Conservation (phyloP, 2,888 invertebrate species). For the Augiades crinisus region DNA sequence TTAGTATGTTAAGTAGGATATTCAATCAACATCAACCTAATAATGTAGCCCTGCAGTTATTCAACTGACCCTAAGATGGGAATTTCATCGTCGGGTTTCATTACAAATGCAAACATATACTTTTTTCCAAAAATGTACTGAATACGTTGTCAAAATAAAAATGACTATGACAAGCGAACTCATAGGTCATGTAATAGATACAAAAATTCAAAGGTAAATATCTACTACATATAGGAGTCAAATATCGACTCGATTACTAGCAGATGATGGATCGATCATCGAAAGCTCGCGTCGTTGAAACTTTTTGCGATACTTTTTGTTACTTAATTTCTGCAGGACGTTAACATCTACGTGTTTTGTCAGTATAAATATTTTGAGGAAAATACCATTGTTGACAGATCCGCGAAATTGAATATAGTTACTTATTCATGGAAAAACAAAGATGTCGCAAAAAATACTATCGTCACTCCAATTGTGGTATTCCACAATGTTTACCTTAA, state of each 20-base stretch:
- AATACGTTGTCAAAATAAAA: too few species aligned
- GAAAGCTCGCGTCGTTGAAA: background rate
- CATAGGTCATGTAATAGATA: background rate
- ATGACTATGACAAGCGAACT: too few species aligned
- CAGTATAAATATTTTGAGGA: conserved; percentile 5
- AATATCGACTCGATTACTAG: background rate
- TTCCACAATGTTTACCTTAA: conserved; percentile 8
- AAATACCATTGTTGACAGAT: conserved; percentile 14
- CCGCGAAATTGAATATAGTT: background rate
- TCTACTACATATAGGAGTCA: too few species aligned
- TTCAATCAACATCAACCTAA: too few species aligned
- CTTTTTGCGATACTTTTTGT: background rate
- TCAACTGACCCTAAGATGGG: too few species aligned
- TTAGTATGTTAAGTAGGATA: too few species aligned
- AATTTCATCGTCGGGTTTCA: too few species aligned
- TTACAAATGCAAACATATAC: too few species aligned
- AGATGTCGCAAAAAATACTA: conserved; percentile 12
- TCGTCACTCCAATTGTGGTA: conserved; percentile 13
- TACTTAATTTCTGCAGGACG: background rate
- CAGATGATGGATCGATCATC: background rate
- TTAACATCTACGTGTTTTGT: conserved; percentile 4
- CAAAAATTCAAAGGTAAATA: too few species aligned
- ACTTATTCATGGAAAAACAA: conserved; percentile 13
- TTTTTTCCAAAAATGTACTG: too few species aligned
- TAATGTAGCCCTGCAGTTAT: too few species aligned